Evolutionary conservation across 2,888 invertebrate species (phyloP), one percentile per base, ranked within the genome.

Genomic region (Drosophila neonasuta): DNA sequence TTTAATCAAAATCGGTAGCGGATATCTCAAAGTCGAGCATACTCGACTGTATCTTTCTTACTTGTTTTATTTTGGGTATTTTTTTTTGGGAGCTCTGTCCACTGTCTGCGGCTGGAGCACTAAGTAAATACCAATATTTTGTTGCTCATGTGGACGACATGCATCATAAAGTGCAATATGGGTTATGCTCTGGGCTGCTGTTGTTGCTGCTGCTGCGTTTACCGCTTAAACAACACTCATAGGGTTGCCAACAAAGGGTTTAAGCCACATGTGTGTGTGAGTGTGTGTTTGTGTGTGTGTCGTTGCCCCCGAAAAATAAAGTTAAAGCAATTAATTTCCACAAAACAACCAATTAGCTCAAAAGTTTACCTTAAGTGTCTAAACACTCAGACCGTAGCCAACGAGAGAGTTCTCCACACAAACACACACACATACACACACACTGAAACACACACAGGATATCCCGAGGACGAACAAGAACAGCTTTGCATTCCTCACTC

Each of bases 271-370:
- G 8, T 17, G 2, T 42, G 5, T 15, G 13, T 15, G 13, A 11
- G 9, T 5, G 8, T 41, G 8, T 15, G 15, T 24, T 24, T 24
- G 42, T 34, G 29, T 15, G 29, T 50, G 54, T 36, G 74, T 57
- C 58, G 39, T 64, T 50, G 66, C 20, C 32, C 68, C 32, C 57
- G 44, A 83, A 56, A 89, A 89, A 89, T 89, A 88, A 89, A 89
- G 90, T 89, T 89, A 89, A 89, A 89, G 87, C 89, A 89, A 89
- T 89, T 89, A 89, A 89, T 89, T 89, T 89, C 90, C 89, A 89
- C 89, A 89, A 89, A 89, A 89, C 90, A 89, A 89, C 81, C 89
- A 89, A 89, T 89, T 89, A 89, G 89, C 89, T 89, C 80, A 79
- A 88, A 89, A 89, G 86, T 89, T 89, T 89, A 88, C 88, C 89